Base-by-base conservation (phyloP, 64 coral and sea anemone species). In the Stichodactyla mertensii region DNA sequence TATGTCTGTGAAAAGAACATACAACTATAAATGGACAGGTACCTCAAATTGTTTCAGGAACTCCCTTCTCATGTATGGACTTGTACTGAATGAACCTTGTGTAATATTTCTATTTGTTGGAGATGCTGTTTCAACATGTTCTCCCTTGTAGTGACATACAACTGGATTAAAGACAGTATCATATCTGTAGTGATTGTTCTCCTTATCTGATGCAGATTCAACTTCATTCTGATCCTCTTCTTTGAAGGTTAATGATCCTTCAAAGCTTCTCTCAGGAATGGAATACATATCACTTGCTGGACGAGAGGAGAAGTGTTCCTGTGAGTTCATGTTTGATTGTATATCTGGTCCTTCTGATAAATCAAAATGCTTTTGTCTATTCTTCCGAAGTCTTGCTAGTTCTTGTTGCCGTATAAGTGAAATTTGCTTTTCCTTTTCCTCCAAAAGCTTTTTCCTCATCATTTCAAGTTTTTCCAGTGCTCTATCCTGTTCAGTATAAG, bases 391-490 rank as follows among this genome's bases (percentile, higher is more conserved):
- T 85, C 83, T 85, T 36, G 83, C 55, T 13, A 85, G 16, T 64
- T 85, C 83, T 60, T 85, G 83, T 64, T 85, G 83, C 16, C 56
- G 60, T 85, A 85, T 4, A 10, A 85, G 5, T 19, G 27, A 13
- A 16, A 85, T 27, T 85, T 85, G 83, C 54, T 61, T 85, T 64
- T 85, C 83, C 16, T 85, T 85, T 64, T 85, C 83, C 28, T 85
- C 51, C n/a, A 61, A 12, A 2, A 85, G 16, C 61, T 85, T 85
- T 64, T 60, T 85, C 54, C 56, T 85, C 83, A 85, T 85, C 53
- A 85, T 85, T 58, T 85, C 83, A 16, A 85, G 83, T 59, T 85
- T 85, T 85, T 85, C 83, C 26, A 85, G 26, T 20, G 83, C 83
- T 64, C n/a, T 85, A 15, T 85, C 83, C 24, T 85, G 83, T 27